phyloP scores from a whole-genome alignment of 2,797 vertebrate species.

The Chelonia mydas region DNA sequence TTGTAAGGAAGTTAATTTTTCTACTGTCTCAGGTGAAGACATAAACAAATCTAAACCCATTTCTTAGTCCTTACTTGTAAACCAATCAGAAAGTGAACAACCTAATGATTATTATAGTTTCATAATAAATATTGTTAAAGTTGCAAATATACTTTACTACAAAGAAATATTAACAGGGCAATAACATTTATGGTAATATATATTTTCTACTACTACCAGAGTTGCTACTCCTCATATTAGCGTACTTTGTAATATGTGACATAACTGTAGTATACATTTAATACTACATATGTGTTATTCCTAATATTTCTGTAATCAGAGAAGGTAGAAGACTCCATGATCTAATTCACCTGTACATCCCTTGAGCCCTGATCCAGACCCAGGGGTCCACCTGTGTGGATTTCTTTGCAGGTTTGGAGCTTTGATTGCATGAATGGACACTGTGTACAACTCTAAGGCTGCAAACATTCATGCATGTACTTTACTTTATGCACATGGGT shows the following conservation, averaged over 20 bases:
- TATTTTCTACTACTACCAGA: neutral
- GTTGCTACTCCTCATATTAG: neutral
- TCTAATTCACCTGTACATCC: neutral
- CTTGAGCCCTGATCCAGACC: neutral
- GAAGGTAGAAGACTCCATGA: neutral
- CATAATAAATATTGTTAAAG: neutral
- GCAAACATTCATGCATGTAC: neutral
- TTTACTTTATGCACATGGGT: neutral
- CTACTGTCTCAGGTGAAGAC: neutral
- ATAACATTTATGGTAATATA: neutral
- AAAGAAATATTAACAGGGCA: neutral
- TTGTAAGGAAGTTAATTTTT: neutral
- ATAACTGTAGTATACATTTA: neutral
- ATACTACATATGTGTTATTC: neutral
- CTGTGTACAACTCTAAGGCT: neutral
- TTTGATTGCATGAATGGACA: neutral
- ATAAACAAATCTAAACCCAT: neutral
- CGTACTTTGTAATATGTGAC: neutral
- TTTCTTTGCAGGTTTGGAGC: neutral
- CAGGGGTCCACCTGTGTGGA: rapidly evolving
- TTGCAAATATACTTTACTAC: neutral
- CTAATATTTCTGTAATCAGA: neutral
- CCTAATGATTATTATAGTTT: neutral
- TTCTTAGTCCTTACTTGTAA: neutral
- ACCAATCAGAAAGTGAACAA: neutral